Base-by-base conservation (phyloP, 2,888 invertebrate genomes). In the Plagodis pulveraria region DNA sequence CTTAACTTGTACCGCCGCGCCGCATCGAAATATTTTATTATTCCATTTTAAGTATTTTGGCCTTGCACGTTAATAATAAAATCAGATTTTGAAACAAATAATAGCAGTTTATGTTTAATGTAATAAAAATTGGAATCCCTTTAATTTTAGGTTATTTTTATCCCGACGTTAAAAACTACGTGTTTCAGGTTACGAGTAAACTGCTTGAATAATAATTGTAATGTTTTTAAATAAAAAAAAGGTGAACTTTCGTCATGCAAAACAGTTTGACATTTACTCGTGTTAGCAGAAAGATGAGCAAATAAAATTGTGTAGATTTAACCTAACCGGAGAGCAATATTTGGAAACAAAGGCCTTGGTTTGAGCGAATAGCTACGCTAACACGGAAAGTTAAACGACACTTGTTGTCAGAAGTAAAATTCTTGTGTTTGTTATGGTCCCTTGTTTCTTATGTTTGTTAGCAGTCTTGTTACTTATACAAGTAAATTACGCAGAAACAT, bases 311-410 rank as follows among this genome's bases (percentile, higher is more conserved):
- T 64, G 58, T 57, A 58, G 40, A 69, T 62, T 72, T 69, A 61
- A 54, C 58, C 55, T 52, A 52, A 51, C 47, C 66, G 22, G 22
- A 49, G 47, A 63, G 57, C 55, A 56, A 69, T 73, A 72, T 76
- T 74, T 58, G 65, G 45, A 56, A 62, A 63, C 65, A 71, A 70
- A 72, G 62, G 68, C 51, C 63, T 61, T 50, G 58, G 67, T 67
- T 62, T 67, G 50, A 63, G 66, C 63, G 71, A 77, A 72, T 66
- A 67, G 67, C 72, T 67, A 72, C 68, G 70, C 69, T 80, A 79
- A 82, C 81, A 79, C 67, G 76, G 77, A 84, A 85, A 85, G 85
- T 84, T 84, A 78, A 78, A 86, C 80, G 80, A 80, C 83, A 76
- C 76, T 84, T 85, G 82, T 84, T 82, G 78, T 83, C 81, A 81